Evolutionary conservation across 2,797 vertebrate genomes (phyloP).

Genomic region (Pristis pectinata): DNA sequence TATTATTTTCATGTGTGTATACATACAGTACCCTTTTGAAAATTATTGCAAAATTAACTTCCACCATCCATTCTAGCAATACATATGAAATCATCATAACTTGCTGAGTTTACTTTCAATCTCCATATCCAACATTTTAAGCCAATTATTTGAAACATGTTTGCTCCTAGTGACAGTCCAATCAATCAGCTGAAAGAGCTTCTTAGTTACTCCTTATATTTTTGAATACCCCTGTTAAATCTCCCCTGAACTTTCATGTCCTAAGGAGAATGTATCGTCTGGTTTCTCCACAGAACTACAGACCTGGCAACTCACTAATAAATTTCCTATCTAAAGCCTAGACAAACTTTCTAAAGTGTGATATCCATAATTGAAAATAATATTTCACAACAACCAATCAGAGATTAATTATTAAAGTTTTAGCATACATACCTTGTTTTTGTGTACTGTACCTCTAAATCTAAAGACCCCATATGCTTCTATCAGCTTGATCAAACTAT

Average conservation of each 20-base stretch:
- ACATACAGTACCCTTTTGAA: background rate
- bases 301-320: background rate
- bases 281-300: background rate
- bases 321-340: background rate
- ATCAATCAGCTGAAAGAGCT: background rate
- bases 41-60: background rate
- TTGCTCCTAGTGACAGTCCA: background rate
- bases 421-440: background rate
- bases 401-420: background rate
- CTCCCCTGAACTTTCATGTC: background rate
- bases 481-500: conserved; percentile 12
- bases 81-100: background rate
- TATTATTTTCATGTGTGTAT: background rate
- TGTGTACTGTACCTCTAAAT: background rate
- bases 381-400: background rate
- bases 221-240: background rate
- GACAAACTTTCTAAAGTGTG: background rate
- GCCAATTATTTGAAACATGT: background rate
- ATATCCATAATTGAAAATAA: background rate
- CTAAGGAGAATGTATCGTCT: background rate
- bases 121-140: no score
- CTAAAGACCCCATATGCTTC: background rate
- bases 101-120: no score
- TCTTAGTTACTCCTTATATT: background rate
- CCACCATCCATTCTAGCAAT: background rate